These are phyloP conservation scores for Chloroceryle inda DNA, from an alignment of 2,797 vertebrate genomes.

Conservation along the genomic window DNA sequence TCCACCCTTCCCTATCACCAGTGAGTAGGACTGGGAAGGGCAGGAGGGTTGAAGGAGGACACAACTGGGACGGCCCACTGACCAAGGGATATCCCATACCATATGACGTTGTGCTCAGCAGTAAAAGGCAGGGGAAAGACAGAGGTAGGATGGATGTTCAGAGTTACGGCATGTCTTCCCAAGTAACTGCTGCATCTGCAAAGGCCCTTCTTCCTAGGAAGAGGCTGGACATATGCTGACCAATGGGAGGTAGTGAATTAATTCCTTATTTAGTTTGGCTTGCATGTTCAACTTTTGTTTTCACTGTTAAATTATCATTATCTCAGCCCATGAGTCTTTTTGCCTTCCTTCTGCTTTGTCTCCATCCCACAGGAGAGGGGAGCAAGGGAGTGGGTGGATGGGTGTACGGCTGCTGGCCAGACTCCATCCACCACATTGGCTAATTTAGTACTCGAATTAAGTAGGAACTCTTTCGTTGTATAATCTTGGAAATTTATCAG, in stretches of 20 bases:
- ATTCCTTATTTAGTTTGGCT: background rate
- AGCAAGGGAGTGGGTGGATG: background rate
- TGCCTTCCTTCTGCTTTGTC: background rate
- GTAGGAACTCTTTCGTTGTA: background rate
- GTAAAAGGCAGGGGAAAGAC: background rate
- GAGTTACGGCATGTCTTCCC: accelerated
- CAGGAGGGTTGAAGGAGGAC: background rate
- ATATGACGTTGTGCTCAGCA: background rate
- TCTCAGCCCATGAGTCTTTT: background rate
- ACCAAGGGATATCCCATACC: background rate
- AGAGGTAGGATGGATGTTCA: background rate
- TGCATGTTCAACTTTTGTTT: background rate
- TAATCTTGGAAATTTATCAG: background rate
- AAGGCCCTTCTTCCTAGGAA: background rate
- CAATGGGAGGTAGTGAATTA: background rate
- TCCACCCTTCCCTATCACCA: accelerated
- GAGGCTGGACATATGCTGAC: background rate
- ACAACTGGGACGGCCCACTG: background rate
- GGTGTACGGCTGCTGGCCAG: background rate
- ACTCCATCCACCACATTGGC: background rate
- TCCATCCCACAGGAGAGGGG: accelerated
- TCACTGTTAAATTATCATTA: background rate
- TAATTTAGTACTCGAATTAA: background rate
- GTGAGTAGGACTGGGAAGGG: background rate
- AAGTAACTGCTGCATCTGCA: background rate